Conservation (phyloP, 2,888 invertebrate species). For the Sialis lutaria region DNA sequence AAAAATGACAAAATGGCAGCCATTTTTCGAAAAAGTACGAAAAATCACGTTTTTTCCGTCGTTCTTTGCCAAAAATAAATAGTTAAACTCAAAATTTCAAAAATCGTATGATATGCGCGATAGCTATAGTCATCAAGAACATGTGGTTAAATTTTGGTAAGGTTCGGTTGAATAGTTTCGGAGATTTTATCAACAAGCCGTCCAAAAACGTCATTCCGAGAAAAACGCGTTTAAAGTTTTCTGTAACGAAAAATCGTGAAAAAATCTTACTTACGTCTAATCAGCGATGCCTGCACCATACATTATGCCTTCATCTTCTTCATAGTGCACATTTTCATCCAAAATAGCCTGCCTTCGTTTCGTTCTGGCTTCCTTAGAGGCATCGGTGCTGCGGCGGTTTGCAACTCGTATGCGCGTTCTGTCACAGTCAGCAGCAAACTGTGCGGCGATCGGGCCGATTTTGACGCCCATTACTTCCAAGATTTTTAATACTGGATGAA, state of each 20-base stretch:
- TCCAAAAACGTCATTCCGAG: not conserved
- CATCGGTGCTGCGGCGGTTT: conserved; percentile 6
- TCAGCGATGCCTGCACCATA: not conserved
- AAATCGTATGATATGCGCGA: not conserved
- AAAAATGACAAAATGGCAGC: no score
- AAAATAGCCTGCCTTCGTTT: not conserved
- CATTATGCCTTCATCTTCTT: conserved; percentile 7
- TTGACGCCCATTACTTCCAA: conserved; percentile 3
- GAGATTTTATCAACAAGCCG: not conserved
- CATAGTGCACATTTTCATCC: conserved; percentile 3
- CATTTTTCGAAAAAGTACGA: no score
- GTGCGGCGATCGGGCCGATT: conserved; percentile 6
- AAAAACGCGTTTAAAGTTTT: conserved; percentile 1
- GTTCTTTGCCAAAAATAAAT: not conserved
- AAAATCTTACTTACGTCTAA: no score
- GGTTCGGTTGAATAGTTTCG: not conserved
- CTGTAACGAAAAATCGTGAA: not conserved
- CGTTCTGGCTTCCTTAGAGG: conserved; percentile 8
- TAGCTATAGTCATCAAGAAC: not conserved
- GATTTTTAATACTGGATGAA: conserved; percentile 6
- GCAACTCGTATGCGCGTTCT: conserved; percentile 7
- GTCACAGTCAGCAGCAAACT: conserved; percentile 1
- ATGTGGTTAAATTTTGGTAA: not conserved
- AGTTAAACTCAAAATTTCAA: not conserved
- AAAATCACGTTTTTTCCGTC: not conserved